phyloP scores from a whole-genome alignment of 2,888 invertebrate genomes.

The Chrysopilus asiliformis region DNA sequence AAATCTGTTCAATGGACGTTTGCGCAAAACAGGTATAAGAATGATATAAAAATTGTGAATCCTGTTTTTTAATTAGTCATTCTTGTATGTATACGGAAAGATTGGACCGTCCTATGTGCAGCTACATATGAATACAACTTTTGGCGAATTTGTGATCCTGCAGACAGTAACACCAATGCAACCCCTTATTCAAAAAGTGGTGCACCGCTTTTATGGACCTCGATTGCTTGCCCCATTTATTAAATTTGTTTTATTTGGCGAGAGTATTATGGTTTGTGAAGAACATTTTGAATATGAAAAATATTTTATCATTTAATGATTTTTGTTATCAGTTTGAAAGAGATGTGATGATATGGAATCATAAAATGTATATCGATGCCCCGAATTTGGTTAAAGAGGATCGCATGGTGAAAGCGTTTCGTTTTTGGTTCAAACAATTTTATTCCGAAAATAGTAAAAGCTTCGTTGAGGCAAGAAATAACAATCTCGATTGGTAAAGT shows the following conservation, averaged over 20 bases:
- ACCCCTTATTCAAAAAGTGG: slow-evolving; percentile 59
- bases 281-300: too few relatives aligned
- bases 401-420: slow-evolving; percentile 52
- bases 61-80: too few relatives aligned
- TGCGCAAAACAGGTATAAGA: slow-evolving; percentile 47
- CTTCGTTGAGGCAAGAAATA: too few relatives aligned
- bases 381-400: slow-evolving; percentile 67
- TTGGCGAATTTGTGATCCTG: slow-evolving; percentile 49
- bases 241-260: slow-evolving; percentile 51
- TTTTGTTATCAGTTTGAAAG: slow-evolving; percentile 54
- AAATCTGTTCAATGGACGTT: slow-evolving; percentile 46
- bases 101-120: slow-evolving; percentile 68
- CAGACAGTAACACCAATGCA: slow-evolving; percentile 70
- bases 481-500: too few relatives aligned
- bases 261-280: slow-evolving; percentile 49
- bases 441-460: slow-evolving; percentile 58
- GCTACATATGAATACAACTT: slow-evolving; percentile 43
- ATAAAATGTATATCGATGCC: slow-evolving; percentile 56
- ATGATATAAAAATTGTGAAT: too few relatives aligned
- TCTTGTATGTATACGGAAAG: slow-evolving; percentile 23
- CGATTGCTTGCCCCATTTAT: slow-evolving; percentile 46
- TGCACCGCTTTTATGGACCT: slow-evolving; percentile 63
- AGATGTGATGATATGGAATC: slow-evolving; percentile 78
- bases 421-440: slow-evolving; percentile 76
- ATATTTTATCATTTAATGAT: not conserved